Evolutionary conservation across 2,797 vertebrate genomes (phyloP), one percentile per base, ranked within the genome.

Genomic region (Synanceia verrucosa): DNA sequence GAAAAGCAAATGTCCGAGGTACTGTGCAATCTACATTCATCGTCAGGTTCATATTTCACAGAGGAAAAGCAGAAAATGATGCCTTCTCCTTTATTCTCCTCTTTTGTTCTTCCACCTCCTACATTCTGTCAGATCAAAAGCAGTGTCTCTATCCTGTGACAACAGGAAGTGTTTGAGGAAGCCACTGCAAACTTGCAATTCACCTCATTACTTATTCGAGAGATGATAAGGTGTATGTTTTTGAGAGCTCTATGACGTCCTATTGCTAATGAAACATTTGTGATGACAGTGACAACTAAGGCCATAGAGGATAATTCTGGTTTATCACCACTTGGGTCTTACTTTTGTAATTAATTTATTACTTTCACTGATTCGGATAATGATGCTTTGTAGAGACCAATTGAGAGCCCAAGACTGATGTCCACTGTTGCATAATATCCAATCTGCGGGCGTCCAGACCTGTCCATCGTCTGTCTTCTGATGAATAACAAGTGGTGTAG

Each of bases 181-280:
- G 70, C 34, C 12, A 21, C n/a, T 33, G 9, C 16, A 52, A 59
- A 51, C 33, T 48, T 55, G 21, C 29, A 23, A 34, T 57, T 56
- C 14, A 56, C 23, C n/a, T 71, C 31, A 61, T 31, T 34, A 24
- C 14, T 60, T 55, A 65, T 70, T 21, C 41, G 43, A 51, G 24
- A 29, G 31, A 29, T 37, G 41, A 47, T 14, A 5, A n/a, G 12
- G n/a, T 44, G 8, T 33, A 16, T 18, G 37, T 41, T 41, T 14
- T 18, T 28, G 2, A 18, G n/a, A 43, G 48, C 9, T 31, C 29
- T 28, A 16, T 16, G 36, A 21, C 36, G 34, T 62, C 53, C 3
- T 0, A n/a, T 39, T 50, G 57, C 61, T 21, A n/a, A 43, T 16
- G 21, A 53, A 52, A 14, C 47, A 52, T 44, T 44, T 21, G 21